Conservation (phyloP, 2,113 vertebrate species). For the Phalacrocorax brasilianus region DNA sequence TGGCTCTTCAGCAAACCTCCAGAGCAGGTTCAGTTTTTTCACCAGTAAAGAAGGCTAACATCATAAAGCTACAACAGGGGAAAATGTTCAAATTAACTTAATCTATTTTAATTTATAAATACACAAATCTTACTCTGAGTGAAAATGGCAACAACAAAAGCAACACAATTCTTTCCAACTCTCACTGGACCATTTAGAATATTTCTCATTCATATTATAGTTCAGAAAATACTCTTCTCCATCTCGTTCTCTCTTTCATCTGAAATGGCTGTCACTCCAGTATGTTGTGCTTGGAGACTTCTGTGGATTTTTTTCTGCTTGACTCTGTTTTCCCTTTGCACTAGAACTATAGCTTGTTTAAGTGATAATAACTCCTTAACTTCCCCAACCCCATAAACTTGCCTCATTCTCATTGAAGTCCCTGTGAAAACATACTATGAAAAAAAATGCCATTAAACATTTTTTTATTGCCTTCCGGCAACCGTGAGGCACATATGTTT, state of each 20-base stretch:
- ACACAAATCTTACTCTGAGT: neutral
- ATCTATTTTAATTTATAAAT: slow-evolving; percentile 26
- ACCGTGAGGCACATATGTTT: neutral
- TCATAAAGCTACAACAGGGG: neutral
- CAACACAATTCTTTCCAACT: neutral
- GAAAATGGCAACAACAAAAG: neutral
- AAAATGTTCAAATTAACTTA: neutral
- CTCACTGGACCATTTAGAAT: neutral
- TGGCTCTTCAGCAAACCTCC: slow-evolving; percentile 9
- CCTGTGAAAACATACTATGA: neutral
- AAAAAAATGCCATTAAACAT: neutral
- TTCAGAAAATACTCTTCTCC: neutral
- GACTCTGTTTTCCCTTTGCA: neutral
- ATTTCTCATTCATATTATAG: neutral
- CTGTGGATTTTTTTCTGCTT: neutral
- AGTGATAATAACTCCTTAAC: neutral
- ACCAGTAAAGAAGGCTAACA: neutral
- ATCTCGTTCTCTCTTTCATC: neutral
- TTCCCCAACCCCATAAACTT: neutral
- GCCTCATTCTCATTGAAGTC: neutral
- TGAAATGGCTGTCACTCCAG: neutral
- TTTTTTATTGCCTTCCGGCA: neutral
- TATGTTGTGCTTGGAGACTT: neutral
- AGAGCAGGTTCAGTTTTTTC: neutral
- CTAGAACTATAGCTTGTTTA: neutral